Evolutionary conservation across 2,888 invertebrate genomes (phyloP).

Genomic region (Rambutsinella grinnellia): DNA sequence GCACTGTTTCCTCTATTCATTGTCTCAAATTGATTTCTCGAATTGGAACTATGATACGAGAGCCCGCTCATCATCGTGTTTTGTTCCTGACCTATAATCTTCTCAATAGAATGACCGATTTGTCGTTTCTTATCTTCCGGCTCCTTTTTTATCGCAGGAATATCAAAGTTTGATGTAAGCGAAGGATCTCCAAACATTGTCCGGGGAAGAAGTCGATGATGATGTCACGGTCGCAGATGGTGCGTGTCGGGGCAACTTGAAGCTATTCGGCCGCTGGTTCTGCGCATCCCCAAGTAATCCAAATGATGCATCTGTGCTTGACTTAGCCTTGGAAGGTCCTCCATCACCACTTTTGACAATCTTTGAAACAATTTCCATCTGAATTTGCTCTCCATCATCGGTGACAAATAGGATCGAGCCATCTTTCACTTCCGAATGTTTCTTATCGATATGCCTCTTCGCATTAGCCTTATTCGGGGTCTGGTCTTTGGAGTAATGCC

Average conservation of each 20-base stretch:
- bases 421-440: slow-evolving; percentile 35
- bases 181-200: slow-evolving; percentile 7
- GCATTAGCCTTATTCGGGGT: slow-evolving; percentile 71
- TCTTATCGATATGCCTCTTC: slow-evolving; percentile 68
- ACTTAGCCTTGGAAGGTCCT: too few relatives aligned
- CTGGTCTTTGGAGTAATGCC: slow-evolving; percentile 70
- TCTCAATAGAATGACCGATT: slow-evolving; percentile 33
- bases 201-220: slow-evolving; percentile 15
- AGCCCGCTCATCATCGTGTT: too few relatives aligned
- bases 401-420: slow-evolving; percentile 37
- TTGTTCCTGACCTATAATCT: too few relatives aligned
- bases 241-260: slow-evolving; percentile 26
- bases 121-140: slow-evolving; percentile 13
- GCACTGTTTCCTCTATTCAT: slow-evolving; percentile 1
- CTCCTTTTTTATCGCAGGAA: not conserved
- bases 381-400: slow-evolving; percentile 43
- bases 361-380: slow-evolving; percentile 31
- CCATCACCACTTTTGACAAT: not conserved
- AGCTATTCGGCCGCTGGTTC: too few relatives aligned
- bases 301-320: slow-evolving; percentile 31
- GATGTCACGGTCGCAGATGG: slow-evolving; percentile 15
- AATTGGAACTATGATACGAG: too few relatives aligned
- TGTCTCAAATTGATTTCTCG: too few relatives aligned
- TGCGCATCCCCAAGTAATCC: too few relatives aligned
- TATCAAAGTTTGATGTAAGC: not conserved